Conservation (phyloP, 2,113 vertebrate species). For the Hippoglossus stenolepis region DNA sequence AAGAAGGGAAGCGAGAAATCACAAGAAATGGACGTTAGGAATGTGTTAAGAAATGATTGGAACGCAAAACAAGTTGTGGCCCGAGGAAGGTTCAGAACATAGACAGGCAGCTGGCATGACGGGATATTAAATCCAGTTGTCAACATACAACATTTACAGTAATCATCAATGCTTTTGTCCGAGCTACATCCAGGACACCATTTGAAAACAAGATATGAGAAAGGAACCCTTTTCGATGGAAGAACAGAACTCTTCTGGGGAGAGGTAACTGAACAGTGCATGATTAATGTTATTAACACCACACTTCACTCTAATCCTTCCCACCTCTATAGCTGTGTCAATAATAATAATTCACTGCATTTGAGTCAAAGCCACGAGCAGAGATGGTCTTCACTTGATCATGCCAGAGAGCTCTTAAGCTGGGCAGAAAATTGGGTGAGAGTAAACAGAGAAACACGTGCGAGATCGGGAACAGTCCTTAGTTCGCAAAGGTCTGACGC, state of each 20-base stretch:
- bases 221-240: no score
- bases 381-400: no score
- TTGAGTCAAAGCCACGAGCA: no score
- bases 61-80: background rate
- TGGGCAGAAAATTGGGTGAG: background rate
- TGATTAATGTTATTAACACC: no score
- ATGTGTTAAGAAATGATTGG: slow-evolving; percentile 1
- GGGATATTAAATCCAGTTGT: background rate
- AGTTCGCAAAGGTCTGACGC: slow-evolving; percentile 82
- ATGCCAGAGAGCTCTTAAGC: background rate
- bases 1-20: background rate
- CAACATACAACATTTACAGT: background rate
- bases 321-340: no score
- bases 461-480: slow-evolving; percentile 20
- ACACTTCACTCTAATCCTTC: no score
- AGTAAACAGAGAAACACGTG: background rate
- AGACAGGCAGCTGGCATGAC: no score
- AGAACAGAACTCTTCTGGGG: no score
- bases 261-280: no score
- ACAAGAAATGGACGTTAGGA: background rate
- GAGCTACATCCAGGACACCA: no score
- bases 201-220: no score
- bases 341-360: no score
- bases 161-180: slow-evolving; percentile 3
- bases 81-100: background rate